Conservation (phyloP, 2,113 vertebrate species). For the Hyaena hyaena region DNA sequence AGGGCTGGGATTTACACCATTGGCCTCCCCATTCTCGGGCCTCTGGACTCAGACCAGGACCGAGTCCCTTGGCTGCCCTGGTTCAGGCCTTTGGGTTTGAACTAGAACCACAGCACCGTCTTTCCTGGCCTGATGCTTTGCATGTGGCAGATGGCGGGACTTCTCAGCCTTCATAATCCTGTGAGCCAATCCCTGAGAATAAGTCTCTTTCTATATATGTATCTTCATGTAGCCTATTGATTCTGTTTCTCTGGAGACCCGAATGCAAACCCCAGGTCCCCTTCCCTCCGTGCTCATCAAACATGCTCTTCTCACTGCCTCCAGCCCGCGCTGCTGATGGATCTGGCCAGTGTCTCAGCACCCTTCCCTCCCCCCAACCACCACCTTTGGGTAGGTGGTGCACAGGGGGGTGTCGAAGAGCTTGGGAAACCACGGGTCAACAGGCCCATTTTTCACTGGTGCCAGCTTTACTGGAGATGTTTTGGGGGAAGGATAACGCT, state of each 20-base stretch:
- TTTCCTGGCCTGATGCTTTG: not conserved
- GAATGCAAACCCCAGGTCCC: not conserved
- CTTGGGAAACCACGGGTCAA: not conserved
- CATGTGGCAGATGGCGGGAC: not conserved
- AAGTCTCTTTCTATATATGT: not conserved
- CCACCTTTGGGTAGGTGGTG: not conserved
- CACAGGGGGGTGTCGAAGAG: not conserved
- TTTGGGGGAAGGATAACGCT: not conserved
- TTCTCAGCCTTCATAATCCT: not conserved
- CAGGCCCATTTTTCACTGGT: not conserved
- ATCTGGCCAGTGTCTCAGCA: not conserved
- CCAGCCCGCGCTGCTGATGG: fast-evolving
- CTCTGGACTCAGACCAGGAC: not conserved
- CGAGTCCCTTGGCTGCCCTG: not conserved
- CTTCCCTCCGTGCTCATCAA: not conserved
- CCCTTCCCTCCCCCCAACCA: fast-evolving
- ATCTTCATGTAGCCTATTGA: not conserved
- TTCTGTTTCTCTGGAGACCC: not conserved
- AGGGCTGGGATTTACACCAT: not conserved
- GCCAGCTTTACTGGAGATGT: not conserved
- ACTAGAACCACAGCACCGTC: not conserved
- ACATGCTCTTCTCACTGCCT: not conserved
- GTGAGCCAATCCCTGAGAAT: not conserved
- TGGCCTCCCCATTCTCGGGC: not conserved
- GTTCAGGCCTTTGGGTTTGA: not conserved